Evolutionary conservation across 1,140 invertebrate species (phyloP).

Genomic region (Brachionus rubens): DNA sequence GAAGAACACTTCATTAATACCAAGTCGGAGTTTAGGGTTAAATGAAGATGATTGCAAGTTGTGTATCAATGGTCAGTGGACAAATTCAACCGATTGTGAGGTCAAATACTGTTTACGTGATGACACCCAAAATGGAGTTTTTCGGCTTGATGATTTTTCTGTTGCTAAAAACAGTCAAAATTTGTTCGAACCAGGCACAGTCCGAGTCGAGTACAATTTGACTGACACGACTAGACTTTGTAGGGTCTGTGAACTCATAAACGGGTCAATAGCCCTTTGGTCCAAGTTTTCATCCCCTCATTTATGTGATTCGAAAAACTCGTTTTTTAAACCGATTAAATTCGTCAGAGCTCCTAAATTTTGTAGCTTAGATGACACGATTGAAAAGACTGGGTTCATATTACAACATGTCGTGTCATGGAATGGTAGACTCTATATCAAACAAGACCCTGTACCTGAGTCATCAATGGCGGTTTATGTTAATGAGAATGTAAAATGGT

Average conservation of each 20-base stretch:
- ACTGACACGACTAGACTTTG: constrained; percentile 9
- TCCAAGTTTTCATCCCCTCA: background rate
- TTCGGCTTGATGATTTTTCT: background rate
- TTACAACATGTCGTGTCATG: background rate
- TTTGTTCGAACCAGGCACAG: constrained; percentile 18
- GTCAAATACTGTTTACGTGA: constrained; percentile 18
- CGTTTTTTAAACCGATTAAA: background rate
- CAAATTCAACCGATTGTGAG: background rate
- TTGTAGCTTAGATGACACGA: background rate
- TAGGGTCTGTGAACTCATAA: background rate
- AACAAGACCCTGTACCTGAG: background rate
- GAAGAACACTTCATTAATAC: background rate
- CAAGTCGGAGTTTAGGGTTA: constrained; percentile 13
- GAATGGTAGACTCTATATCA: background rate
- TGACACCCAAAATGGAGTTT: background rate
- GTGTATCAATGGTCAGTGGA: constrained; percentile 1
- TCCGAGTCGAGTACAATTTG: background rate
- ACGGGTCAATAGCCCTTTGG: background rate
- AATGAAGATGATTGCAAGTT: background rate
- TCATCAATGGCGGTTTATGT: constrained; percentile 1
- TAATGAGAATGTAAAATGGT: background rate
- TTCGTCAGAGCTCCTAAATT: constrained; percentile 3
- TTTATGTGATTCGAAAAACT: background rate
- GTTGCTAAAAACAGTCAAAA: background rate
- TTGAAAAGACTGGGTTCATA: background rate